Percentiles rank a stretch among this genome's conserved stretches.
Conservation (phyloP, 1,140 invertebrate species). For the Brevipalpus yothersi region DNA sequence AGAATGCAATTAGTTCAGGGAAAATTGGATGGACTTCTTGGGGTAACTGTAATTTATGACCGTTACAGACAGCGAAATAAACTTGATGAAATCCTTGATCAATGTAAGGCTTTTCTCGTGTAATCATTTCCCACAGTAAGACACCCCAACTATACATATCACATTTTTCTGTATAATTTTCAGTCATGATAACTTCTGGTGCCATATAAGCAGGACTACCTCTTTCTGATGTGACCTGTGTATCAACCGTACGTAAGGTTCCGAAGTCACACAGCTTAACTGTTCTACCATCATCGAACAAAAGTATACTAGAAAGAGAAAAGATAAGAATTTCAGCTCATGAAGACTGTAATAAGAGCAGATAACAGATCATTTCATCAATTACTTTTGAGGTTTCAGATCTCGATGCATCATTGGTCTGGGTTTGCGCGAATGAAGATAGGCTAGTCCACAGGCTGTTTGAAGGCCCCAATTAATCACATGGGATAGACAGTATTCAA, state of each 20-base stretch:
- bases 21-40: conserved; percentile 61
- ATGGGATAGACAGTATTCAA: conserved; percentile 61
- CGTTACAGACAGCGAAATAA: no score
- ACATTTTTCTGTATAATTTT: conserved; percentile 81
- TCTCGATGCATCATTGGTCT: conserved; percentile 84
- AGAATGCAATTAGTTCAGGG: conserved; percentile 60
- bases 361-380: not conserved
- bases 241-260: conserved; percentile 60
- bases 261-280: conserved; percentile 93
- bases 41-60: conserved; percentile 56
- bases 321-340: not conserved
- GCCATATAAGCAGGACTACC: conserved; percentile 96
- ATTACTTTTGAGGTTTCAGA: conserved; percentile 65
- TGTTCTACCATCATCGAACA: conserved; percentile 58
- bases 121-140: conserved; percentile 87
- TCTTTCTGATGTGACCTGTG: conserved; percentile 85
- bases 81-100: conserved; percentile 18
- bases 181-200: conserved; percentile 38
- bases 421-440: conserved; percentile 81
- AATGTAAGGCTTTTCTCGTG: conserved; percentile 59
- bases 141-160: conserved; percentile 97
- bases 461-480: conserved; percentile 85
- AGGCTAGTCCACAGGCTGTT: conserved; percentile 74
- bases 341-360: not conserved
- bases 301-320: conserved; percentile 31